phyloP scores from a whole-genome alignment of 2,113 vertebrate genomes.

The Podocnemis expansa region DNA sequence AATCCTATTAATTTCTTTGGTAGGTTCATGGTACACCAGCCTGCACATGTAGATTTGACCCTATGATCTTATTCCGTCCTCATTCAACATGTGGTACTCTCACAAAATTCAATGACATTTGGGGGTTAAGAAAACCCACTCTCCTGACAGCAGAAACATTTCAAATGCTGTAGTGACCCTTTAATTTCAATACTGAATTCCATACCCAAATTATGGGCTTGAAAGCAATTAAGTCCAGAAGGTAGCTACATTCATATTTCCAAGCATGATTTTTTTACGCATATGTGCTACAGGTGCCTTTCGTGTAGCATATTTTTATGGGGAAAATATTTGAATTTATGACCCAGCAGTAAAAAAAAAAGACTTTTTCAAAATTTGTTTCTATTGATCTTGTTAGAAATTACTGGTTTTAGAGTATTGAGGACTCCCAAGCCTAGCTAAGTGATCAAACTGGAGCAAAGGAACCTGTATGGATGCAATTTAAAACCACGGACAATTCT shows the following conservation, averaged over 20 bases:
- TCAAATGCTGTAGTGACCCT: not conserved
- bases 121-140: not conserved
- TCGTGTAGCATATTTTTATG: accelerated
- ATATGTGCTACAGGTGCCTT: not conserved
- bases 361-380: not conserved
- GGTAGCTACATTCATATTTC: not conserved
- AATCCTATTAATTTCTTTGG: not conserved
- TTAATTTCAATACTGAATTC: not conserved
- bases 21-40: not conserved
- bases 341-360: not conserved
- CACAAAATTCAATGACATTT: not conserved
- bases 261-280: accelerated
- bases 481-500: not conserved
- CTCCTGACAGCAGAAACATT: not conserved
- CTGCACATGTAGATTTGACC: not conserved
- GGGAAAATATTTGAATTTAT: not conserved
- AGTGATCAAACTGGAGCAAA: not conserved
- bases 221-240: not conserved
- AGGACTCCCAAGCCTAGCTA: not conserved
- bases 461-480: accelerated
- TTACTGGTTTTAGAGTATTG: not conserved
- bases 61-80: not conserved
- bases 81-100: not conserved
- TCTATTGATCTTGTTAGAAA: not conserved
- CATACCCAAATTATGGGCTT: not conserved